phyloP scores from a whole-genome alignment of 2,797 vertebrate species.

The Monodelphis domestica region DNA sequence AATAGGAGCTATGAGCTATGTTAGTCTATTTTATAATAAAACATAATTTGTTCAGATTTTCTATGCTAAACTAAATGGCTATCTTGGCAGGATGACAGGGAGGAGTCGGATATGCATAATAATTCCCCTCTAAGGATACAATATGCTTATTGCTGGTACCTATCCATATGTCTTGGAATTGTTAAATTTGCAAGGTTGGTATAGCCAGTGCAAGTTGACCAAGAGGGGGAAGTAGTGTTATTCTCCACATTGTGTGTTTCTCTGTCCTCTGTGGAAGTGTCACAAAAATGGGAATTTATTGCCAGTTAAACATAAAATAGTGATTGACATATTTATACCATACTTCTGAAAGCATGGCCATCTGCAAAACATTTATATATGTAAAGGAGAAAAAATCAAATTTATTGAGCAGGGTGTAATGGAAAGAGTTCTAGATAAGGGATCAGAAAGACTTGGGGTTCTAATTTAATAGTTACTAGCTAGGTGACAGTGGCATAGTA shows the following conservation, averaged over 20 bases:
- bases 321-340: background rate
- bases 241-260: background rate
- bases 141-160: slow-evolving; percentile 10
- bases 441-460: background rate
- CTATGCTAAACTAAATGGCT: slow-evolving; percentile 45
- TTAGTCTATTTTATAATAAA: slow-evolving; percentile 33
- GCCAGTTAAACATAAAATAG: slow-evolving; percentile 46
- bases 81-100: slow-evolving; percentile 39
- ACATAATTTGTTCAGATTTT: slow-evolving; percentile 51
- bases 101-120: slow-evolving; percentile 21
- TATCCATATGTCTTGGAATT: slow-evolving; percentile 12
- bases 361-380: slow-evolving; percentile 23
- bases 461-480: slow-evolving; percentile 26
- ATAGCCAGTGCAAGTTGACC: slow-evolving; percentile 23
- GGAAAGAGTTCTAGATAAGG: slow-evolving; percentile 19
- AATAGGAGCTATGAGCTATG: slow-evolving; percentile 23
- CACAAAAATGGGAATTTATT: background rate
- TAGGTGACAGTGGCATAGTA: background rate
- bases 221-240: slow-evolving; percentile 23
- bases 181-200: slow-evolving; percentile 8
- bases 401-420: slow-evolving; percentile 1
- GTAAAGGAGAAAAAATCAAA: slow-evolving; percentile 30
- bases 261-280: background rate
- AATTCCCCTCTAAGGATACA: background rate
- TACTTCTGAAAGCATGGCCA: background rate